Evolutionary conservation across 2,888 invertebrate genomes (phyloP).

Genomic region (Crocallis elinguaria): DNA sequence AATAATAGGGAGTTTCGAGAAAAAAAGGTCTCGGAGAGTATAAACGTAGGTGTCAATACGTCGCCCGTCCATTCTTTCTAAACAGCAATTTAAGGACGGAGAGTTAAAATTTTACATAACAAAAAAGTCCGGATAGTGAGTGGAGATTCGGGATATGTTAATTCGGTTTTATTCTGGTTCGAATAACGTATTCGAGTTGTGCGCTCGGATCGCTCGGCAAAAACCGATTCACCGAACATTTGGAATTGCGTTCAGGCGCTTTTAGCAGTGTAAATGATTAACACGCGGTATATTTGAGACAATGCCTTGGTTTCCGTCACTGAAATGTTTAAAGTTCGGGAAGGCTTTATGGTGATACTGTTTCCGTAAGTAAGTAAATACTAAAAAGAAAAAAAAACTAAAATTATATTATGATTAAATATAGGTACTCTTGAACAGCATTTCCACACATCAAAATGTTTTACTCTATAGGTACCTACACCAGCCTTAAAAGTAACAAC

Average conservation of each 20-base stretch:
- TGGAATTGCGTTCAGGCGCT: conserved; percentile 69
- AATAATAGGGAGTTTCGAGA: conserved; percentile 64
- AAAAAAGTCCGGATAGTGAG: conserved; percentile 64
- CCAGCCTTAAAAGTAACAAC: no score
- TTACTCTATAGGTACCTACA: no score
- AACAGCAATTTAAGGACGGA: conserved; percentile 67
- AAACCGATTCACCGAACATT: conserved; percentile 72
- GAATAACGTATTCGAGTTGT: conserved; percentile 66
- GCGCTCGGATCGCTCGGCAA: conserved; percentile 60
- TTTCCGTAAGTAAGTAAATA: no score
- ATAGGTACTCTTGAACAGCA: no score
- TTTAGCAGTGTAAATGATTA: conserved; percentile 70
- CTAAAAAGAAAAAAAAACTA: no score
- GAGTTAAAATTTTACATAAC: conserved; percentile 68
- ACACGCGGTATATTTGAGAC: conserved; percentile 48
- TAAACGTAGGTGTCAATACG: conserved; percentile 78
- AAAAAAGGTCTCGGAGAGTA: conserved; percentile 54
- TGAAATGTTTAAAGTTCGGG: not conserved
- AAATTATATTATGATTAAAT: no score
- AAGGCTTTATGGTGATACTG: no score
- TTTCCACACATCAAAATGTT: no score
- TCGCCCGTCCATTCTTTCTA: conserved; percentile 53
- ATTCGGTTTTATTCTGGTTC: conserved; percentile 65
- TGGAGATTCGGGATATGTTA: conserved; percentile 71
- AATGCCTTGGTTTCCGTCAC: conserved; percentile 1